Conservation (phyloP, 2,113 vertebrate genomes). For the Rhizomys pruinosus region DNA sequence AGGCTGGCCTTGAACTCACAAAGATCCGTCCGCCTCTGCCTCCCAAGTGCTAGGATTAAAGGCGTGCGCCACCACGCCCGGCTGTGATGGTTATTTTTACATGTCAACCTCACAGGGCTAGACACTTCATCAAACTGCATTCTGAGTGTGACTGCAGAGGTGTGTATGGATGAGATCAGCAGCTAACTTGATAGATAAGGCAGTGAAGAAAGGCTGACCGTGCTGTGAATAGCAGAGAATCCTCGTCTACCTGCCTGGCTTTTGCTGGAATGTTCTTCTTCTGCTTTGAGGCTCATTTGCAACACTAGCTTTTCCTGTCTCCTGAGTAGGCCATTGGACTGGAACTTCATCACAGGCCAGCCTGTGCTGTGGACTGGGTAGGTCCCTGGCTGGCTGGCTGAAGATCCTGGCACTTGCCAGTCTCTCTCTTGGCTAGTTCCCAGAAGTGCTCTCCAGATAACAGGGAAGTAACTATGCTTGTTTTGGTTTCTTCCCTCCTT, state of each 20-base stretch:
- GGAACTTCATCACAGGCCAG: neutral
- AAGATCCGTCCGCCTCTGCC: no score
- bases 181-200: neutral
- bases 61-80: no score
- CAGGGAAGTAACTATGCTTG: neutral
- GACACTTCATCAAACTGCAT: neutral
- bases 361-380: no score
- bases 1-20: no score
- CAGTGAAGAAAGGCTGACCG: neutral
- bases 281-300: neutral
- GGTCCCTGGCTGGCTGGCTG: neutral
- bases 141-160: neutral
- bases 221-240: neutral
- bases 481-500: neutral
- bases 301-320: neutral
- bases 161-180: neutral
- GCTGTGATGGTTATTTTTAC: neutral
- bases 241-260: neutral
- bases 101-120: neutral
- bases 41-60: no score
- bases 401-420: neutral
- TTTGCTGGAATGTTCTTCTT: neutral
- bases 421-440: neutral
- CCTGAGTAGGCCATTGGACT: neutral
- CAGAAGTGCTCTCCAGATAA: neutral